These are phyloP conservation scores for Lepidocyrtinus sp. DNA, from an alignment of 2,888 invertebrate species.

Conservation along the genomic window DNA sequence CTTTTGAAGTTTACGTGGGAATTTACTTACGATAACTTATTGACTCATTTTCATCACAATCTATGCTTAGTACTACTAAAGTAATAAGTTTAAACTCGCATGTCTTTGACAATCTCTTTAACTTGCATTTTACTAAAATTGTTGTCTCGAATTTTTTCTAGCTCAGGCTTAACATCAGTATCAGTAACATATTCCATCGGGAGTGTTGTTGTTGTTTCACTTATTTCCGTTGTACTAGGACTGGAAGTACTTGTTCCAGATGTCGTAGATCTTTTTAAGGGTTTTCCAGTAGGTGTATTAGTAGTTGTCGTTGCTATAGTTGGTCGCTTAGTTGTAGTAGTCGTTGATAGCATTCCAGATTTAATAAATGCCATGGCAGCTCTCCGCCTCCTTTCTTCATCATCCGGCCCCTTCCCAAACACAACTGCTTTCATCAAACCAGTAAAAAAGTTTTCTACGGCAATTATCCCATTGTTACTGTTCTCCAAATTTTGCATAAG, in stretches of 20 bases:
- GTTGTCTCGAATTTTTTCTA: conserved; percentile 43
- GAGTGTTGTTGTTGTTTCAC: background rate
- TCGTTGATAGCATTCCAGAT: conserved; percentile 25
- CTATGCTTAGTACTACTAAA: no score
- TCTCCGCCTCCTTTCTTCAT: conserved; percentile 31
- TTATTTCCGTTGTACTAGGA: background rate
- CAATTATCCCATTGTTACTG: conserved; percentile 54
- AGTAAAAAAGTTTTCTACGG: conserved; percentile 56
- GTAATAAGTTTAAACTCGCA: conserved; percentile 28
- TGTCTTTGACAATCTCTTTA: conserved; percentile 36
- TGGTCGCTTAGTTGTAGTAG: background rate
- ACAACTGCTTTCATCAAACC: conserved; percentile 47
- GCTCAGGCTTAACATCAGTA: background rate
- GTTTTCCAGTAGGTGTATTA: background rate
- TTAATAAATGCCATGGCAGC: conserved; percentile 38
- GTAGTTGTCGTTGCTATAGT: background rate
- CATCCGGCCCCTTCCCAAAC: conserved; percentile 46
- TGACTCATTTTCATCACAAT: no score
- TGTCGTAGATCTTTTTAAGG: background rate
- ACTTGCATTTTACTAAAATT: conserved; percentile 49
- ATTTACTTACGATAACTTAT: no score
- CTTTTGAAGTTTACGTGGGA: no score
- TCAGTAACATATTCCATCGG: background rate
- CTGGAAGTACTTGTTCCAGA: background rate
- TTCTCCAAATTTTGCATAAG: conserved; percentile 59